Evolutionary conservation across 2,888 invertebrate species (phyloP), one percentile per base, ranked within the genome.

Genomic region (Pyrocoelia pectoralis): DNA sequence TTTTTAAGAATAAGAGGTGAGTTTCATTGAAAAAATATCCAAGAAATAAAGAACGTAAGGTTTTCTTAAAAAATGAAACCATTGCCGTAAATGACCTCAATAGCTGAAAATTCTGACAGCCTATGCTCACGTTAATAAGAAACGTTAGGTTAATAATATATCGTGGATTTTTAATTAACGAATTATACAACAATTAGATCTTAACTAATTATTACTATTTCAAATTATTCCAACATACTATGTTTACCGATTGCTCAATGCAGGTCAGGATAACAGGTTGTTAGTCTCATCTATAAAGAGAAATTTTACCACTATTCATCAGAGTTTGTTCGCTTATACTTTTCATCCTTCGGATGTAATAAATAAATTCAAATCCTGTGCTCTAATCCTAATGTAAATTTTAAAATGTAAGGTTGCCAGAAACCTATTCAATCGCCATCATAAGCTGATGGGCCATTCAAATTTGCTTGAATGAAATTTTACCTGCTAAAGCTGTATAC

Each of bases 191-290:
- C 24, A 24, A 24, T 24, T 24, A 24, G 24, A 24, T 24, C 24
- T n/a, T n/a, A n/a, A 6, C 24, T 6, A 24, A 24, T 24, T 24
- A 33, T 24, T 24, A 24, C 24, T 24, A 24, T n/a, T 33, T 33
- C 8, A 33, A 43, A 43, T 13, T 41, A 46, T 18, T 9, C 13
- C 13, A 14, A 14, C 12, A n/a, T 43, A 6, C 9, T 15, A 43
- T 43, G 43, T 15, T 43, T 43, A 43, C 12, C 12, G 18, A 18
- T 17, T 15, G 46, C 48, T 57, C 43, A 46, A 66, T 62, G 66
- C 66, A 59, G 66, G 66, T 66, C 66, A 65, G 56, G 55, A 19
- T 60, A 64, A 46, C 56, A 61, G 65, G 61, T 65, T 57, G 50
- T 61, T 57, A 61, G 57, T 61, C 65, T 54, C 54, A 57, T 61